phyloP scores from a whole-genome alignment of 2,888 invertebrate genomes.

The Eurytoma californica region DNA sequence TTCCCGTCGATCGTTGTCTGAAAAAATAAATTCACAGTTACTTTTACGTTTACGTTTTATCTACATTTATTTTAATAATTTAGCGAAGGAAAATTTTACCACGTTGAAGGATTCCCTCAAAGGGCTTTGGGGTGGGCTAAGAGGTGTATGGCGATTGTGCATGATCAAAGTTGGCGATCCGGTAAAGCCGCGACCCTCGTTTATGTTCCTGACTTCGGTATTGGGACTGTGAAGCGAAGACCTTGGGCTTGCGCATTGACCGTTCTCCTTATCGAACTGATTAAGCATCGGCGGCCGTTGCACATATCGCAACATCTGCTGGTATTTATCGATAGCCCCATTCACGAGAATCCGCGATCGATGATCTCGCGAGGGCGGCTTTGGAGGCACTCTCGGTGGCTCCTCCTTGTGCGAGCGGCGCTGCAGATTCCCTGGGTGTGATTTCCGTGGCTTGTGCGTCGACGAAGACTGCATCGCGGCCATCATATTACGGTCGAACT shows the following conservation, averaged over 20 bases:
- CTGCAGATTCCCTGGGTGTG: slow-evolving; percentile 20
- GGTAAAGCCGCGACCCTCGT: neutral
- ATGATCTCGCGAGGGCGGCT: slow-evolving; percentile 88
- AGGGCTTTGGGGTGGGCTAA: slow-evolving; percentile 25
- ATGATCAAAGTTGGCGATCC: slow-evolving; percentile 1
- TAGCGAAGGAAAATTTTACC: slow-evolving; percentile 20
- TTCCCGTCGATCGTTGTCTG: slow-evolving; percentile 27
- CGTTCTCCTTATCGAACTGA: slow-evolving; percentile 19
- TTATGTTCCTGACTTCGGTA: slow-evolving; percentile 34
- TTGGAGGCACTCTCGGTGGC: slow-evolving; percentile 78
- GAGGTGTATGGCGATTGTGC: slow-evolving; percentile 14
- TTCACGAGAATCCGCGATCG: slow-evolving; percentile 68
- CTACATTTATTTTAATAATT: neutral
- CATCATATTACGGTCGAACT: slow-evolving; percentile 55
- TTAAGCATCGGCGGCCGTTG: neutral
- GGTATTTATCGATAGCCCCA: slow-evolving; percentile 42
- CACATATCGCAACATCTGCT: slow-evolving; percentile 21
- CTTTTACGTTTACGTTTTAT: neutral
- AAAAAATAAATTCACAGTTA: neutral
- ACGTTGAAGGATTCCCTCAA: slow-evolving; percentile 24
- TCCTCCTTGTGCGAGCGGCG: neutral
- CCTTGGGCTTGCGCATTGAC: neutral
- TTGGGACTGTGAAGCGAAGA: slow-evolving; percentile 24
- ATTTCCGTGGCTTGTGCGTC: slow-evolving; percentile 26
- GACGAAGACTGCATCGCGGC: neutral